Conservation (phyloP, 2,113 vertebrate genomes). For the Eidolon helvum region DNA sequence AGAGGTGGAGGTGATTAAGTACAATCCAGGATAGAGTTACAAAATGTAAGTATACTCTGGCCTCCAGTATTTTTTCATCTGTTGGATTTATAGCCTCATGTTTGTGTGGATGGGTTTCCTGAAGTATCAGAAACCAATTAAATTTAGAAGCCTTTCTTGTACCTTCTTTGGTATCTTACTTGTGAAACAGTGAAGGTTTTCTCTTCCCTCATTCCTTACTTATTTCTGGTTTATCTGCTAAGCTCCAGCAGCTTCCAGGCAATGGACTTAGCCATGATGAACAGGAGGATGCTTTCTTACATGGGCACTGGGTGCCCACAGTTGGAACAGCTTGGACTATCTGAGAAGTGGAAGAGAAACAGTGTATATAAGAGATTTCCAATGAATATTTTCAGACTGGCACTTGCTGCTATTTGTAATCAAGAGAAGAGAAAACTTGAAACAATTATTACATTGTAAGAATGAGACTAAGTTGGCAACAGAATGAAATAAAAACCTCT, state of each 20-base stretch:
- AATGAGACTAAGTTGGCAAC: background rate
- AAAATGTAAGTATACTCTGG: background rate
- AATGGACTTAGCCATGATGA: background rate
- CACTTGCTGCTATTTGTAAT: background rate
- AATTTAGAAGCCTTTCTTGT: background rate
- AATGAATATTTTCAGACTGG: background rate
- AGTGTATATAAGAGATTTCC: background rate
- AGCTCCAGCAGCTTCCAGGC: background rate
- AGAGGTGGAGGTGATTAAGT: background rate
- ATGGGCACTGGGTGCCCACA: fast-evolving
- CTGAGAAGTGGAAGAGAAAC: background rate
- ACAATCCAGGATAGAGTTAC: background rate
- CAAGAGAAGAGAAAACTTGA: background rate
- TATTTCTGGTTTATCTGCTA: background rate
- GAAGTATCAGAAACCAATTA: background rate
- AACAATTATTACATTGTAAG: background rate
- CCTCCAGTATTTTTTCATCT: too few species aligned
- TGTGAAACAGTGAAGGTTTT: background rate
- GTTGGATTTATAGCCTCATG: background rate
- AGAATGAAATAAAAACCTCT: background rate
- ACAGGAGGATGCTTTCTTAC: background rate
- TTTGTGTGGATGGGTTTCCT: background rate
- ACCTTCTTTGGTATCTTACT: background rate
- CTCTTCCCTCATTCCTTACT: background rate
- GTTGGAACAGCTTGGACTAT: background rate